These are phyloP conservation scores for Poecile atricapillus DNA, from an alignment of 2,113 vertebrate genomes.

Conservation along the genomic window DNA sequence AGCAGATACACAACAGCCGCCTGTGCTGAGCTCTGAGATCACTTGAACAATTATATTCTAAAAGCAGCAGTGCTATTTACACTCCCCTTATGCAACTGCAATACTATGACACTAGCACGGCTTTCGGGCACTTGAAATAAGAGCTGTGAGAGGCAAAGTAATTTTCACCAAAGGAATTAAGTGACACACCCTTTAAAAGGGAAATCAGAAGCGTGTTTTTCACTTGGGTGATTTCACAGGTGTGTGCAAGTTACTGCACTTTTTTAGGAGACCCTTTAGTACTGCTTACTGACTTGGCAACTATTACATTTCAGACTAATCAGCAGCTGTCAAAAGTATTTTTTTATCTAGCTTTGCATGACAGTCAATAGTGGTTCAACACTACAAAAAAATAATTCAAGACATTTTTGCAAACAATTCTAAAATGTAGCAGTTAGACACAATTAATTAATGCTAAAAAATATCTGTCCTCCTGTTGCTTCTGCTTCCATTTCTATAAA, in stretches of 20 bases:
- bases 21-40: background rate
- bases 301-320: background rate
- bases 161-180: background rate
- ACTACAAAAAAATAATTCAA: background rate
- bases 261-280: background rate
- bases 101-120: background rate
- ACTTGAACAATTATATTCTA: constrained; percentile 38
- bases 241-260: background rate
- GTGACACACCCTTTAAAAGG: background rate
- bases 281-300: background rate
- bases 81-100: background rate
- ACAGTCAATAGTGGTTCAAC: background rate
- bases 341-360: constrained; percentile 5
- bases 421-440: background rate
- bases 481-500: background rate
- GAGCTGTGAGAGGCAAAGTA: background rate
- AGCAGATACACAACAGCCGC: constrained; percentile 6
- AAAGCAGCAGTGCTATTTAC: constrained; percentile 44
- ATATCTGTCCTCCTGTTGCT: background rate
- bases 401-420: background rate
- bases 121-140: background rate
- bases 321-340: background rate
- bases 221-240: background rate
- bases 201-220: background rate
- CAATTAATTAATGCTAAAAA: background rate